Evolutionary conservation across 2,797 vertebrate genomes (phyloP).

Genomic region (Prunella strophiata): DNA sequence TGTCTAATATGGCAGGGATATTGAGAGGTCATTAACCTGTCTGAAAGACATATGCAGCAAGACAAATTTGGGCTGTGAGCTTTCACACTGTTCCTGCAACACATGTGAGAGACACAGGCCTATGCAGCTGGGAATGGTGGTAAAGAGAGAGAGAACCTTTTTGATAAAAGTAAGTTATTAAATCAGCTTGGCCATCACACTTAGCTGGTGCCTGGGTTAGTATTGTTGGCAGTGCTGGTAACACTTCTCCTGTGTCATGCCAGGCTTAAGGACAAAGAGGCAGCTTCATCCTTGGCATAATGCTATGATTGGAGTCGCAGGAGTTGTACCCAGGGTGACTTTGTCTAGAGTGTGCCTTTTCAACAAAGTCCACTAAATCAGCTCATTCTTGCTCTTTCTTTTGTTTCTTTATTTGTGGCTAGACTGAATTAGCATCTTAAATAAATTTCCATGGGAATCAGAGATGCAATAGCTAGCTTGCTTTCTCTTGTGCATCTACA

Average conservation of each 20-base stretch:
- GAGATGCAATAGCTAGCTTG: conserved; percentile 39
- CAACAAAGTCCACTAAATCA: conserved; percentile 32
- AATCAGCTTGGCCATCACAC: neutral
- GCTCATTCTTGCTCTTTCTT: conserved; percentile 38
- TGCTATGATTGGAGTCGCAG: neutral
- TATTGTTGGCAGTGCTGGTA: neutral
- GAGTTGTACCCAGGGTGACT: conserved; percentile 14
- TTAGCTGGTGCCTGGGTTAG: neutral
- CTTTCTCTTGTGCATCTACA: conserved; percentile 28
- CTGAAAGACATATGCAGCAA: neutral
- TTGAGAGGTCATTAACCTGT: neutral
- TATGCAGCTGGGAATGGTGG: neutral
- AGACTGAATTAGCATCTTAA: conserved; percentile 60
- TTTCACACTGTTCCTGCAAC: neutral
- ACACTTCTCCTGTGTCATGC: neutral
- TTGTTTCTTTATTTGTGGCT: conserved; percentile 51
- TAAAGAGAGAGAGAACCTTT: neutral
- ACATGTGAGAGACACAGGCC: neutral
- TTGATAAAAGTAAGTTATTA: neutral
- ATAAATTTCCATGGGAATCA: conserved; percentile 58
- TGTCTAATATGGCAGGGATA: neutral
- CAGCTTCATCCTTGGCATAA: conserved; percentile 3
- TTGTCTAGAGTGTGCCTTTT: conserved; percentile 38
- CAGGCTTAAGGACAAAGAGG: neutral
- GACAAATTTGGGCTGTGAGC: neutral